Percentiles rank a stretch among this genome's conserved stretches.
These are phyloP conservation scores for Periophthalmus modestus DNA, from an alignment of 2,113 vertebrate species.

Conservation along the genomic window DNA sequence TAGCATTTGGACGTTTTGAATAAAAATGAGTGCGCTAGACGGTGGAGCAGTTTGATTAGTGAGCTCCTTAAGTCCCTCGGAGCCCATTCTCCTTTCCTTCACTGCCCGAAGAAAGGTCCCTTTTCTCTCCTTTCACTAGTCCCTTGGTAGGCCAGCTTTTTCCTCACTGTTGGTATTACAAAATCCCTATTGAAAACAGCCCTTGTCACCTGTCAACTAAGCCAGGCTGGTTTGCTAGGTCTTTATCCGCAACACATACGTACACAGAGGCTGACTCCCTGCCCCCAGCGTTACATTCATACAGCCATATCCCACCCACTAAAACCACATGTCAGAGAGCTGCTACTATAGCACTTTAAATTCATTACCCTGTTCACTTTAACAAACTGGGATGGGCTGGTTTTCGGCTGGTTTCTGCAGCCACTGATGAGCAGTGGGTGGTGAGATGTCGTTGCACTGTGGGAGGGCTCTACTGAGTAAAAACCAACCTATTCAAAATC, in stretches of 20 bases:
- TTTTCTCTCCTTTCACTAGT: conserved; percentile 81
- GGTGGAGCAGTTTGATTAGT: conserved; percentile 80
- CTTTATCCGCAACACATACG: conserved; percentile 81
- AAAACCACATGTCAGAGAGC: conserved; percentile 78
- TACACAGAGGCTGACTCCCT: conserved; percentile 67
- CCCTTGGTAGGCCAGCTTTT: conserved; percentile 76
- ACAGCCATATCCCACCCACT: conserved; percentile 70
- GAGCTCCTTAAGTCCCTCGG: conserved; percentile 69
- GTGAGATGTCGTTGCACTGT: conserved; percentile 33
- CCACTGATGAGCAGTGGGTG: conserved; percentile 7
- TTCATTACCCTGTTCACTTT: conserved; percentile 81
- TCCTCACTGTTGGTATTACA: conserved; percentile 84
- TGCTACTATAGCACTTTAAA: conserved; percentile 82
- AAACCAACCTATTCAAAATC: neutral
- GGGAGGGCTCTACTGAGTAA: conserved; percentile 34
- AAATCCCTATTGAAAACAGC: conserved; percentile 85
- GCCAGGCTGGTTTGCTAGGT: conserved; percentile 82
- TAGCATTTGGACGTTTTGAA: conserved; percentile 79
- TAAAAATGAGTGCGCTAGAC: conserved; percentile 78
- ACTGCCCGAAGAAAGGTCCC: conserved; percentile 75
- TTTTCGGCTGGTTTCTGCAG: conserved; percentile 47
- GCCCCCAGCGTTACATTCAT: conserved; percentile 68
- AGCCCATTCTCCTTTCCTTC: conserved; percentile 74
- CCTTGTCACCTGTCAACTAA: conserved; percentile 87
- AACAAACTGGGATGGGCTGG: conserved; percentile 65